Evolutionary conservation across 1,140 invertebrate species (phyloP), one percentile per base, ranked within the genome.

Genomic region (Thaumetopoea pityocampa): DNA sequence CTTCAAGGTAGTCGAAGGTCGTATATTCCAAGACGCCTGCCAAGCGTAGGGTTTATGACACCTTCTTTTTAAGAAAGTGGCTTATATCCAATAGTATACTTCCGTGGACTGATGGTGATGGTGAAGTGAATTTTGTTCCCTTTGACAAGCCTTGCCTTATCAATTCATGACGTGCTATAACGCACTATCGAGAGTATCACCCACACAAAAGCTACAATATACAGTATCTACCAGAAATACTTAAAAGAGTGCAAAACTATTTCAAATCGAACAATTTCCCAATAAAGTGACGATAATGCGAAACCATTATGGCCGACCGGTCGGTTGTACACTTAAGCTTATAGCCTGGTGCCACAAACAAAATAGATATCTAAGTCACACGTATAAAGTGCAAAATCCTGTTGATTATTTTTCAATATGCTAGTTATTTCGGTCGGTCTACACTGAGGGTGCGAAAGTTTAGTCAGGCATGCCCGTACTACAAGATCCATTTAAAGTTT

Each of bases 401-500:
- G 38, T 11, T 14, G 2, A 8, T n/a, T 28, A 38, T 40, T 26
- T 34, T 26, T 24, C 22, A 34, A 24, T 23, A 27, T 26, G 32
- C 28, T 40, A 45, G 48, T 24, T 51, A 52, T 52, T 52, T 52
- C 14, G 43, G 49, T 34, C 41, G 20, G 30, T 49, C 24, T 40
- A 45, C 22, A 41, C 10, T 11, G 40, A 34, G 46, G 52, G 45
- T 50, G 52, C 20, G 52, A 54, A 46, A 50, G 37, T 46, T 50
- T 46, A 44, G 42, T 51, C 28, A 44, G 29, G 40, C 44, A 38
- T 47, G 24, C 52, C 52, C 46, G 32, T 54, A 49, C 52, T 29
- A 46, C 19, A 14, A 27, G 32, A 19, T 42, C 40, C 29, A 50
- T 38, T 43, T 26, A 19, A 32, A 35, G 20, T 48, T 48, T 41